Conservation (phyloP, 2,888 invertebrate genomes). For the Drosophila neutralis region DNA sequence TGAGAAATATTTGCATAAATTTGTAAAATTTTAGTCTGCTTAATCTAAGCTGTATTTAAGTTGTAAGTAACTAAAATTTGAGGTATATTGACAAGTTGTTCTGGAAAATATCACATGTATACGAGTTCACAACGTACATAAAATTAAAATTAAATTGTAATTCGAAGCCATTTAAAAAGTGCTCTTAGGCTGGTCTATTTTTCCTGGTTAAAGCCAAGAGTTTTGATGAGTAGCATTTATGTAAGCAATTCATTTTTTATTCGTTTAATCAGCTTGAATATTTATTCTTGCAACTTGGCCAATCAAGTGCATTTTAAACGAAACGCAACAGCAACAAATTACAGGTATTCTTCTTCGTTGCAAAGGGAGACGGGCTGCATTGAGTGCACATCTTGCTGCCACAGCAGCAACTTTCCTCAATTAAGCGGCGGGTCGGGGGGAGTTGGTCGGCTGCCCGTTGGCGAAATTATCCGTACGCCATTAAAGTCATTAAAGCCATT, state of each 20-base stretch:
- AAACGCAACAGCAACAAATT: slow-evolving; percentile 63
- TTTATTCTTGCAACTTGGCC: slow-evolving; percentile 24
- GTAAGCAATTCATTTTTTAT: not conserved
- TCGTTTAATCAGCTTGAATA: slow-evolving; percentile 13
- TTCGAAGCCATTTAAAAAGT: not conserved
- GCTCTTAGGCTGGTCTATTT: not conserved
- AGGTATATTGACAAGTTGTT: not conserved
- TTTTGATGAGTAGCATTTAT: slow-evolving; percentile 1
- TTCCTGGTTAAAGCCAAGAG: not conserved
- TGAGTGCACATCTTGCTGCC: slow-evolving; percentile 35
- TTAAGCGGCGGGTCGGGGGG: slow-evolving; percentile 41
- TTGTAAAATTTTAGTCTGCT: not conserved
- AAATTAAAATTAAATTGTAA: not conserved
- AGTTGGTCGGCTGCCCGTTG: slow-evolving; percentile 51
- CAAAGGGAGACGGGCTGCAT: slow-evolving; percentile 25
- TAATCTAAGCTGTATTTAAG: not conserved
- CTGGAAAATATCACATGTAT: not conserved
- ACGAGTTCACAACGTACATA: not conserved
- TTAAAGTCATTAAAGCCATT: slow-evolving; percentile 81
- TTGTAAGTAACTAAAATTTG: not conserved
- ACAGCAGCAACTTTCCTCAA: slow-evolving; percentile 73
- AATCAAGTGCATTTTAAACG: slow-evolving; percentile 66
- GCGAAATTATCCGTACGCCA: slow-evolving; percentile 76
- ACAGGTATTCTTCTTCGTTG: slow-evolving; percentile 49
- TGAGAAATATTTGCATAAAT: not conserved